A percentile compares a stretch with the other conserved stretches of the same genome.
These are phyloP conservation scores for Sciurus vulgaris DNA, from an alignment of 2,797 vertebrate species.

Conservation along the genomic window DNA sequence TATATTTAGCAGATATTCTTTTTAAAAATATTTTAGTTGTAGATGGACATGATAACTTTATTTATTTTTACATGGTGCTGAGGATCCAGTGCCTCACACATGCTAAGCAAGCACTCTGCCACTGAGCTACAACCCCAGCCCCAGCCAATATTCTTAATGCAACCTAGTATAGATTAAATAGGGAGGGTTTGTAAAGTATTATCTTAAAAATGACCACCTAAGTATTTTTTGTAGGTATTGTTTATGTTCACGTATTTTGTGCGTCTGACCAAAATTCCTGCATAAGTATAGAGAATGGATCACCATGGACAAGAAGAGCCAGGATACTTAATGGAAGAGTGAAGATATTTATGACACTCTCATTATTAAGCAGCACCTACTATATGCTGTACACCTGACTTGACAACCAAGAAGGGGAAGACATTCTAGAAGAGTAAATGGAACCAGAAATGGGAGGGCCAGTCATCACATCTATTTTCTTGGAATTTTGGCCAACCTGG, in stretches of 20 bases:
- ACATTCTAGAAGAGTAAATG: neutral
- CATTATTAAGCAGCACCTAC: neutral
- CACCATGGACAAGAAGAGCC: neutral
- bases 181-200: neutral
- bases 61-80: too few species aligned
- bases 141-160: neutral
- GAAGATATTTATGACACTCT: neutral
- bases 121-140: too few species aligned
- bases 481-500: neutral
- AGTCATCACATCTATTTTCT: neutral
- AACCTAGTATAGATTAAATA: neutral
- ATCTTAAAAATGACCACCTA: neutral
- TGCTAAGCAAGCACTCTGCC: too few species aligned
- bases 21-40: too few species aligned
- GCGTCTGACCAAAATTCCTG: neutral
- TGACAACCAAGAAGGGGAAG: neutral
- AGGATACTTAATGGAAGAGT: neutral
- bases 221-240: neutral
- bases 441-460: neutral
- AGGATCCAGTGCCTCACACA: too few species aligned
- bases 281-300: neutral
- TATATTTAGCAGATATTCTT: slow-evolving; percentile 1
- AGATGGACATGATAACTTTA: too few species aligned
- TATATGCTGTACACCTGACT: neutral
- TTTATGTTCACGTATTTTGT: neutral